Percentiles rank a stretch among this genome's conserved stretches.
Conservation (phyloP, 23 tunicate species). For the Phallusia fumigata region DNA sequence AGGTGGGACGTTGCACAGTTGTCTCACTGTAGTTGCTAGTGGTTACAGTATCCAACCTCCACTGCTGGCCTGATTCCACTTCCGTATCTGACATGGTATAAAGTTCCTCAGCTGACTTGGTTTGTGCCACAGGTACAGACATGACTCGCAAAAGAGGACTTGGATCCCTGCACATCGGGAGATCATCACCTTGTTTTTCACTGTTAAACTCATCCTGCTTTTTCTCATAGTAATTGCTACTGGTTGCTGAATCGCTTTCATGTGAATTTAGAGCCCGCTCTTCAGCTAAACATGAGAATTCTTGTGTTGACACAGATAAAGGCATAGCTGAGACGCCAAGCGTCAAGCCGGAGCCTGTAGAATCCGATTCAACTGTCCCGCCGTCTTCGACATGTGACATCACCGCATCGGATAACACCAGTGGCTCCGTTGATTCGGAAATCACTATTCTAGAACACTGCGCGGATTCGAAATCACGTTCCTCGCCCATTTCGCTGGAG, state of each 20-base stretch:
- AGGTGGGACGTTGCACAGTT: not conserved
- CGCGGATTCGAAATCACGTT: not conserved
- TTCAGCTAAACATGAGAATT: slow-evolving; percentile 25
- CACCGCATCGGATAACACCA: slow-evolving; percentile 11
- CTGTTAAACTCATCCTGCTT: not conserved
- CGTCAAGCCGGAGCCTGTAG: not conserved
- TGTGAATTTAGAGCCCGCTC: slow-evolving; percentile 16
- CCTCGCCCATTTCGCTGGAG: not conserved
- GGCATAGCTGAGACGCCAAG: not conserved
- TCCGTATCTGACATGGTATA: not conserved
- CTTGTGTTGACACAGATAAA: slow-evolving; percentile 20
- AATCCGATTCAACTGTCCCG: not conserved
- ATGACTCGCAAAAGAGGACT: not conserved
- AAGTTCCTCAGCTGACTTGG: not conserved
- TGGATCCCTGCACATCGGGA: no score
- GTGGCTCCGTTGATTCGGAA: slow-evolving; percentile 44
- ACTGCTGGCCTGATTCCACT: not conserved
- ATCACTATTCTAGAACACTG: slow-evolving; percentile 11
- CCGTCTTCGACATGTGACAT: not conserved
- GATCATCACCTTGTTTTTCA: not conserved
- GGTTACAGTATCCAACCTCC: not conserved
- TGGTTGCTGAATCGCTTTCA: not conserved
- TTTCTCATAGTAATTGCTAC: not conserved
- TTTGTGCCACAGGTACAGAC: not conserved
- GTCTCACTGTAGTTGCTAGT: not conserved